Base-by-base conservation (phyloP, 2,113 vertebrate genomes). In the Parus major region DNA sequence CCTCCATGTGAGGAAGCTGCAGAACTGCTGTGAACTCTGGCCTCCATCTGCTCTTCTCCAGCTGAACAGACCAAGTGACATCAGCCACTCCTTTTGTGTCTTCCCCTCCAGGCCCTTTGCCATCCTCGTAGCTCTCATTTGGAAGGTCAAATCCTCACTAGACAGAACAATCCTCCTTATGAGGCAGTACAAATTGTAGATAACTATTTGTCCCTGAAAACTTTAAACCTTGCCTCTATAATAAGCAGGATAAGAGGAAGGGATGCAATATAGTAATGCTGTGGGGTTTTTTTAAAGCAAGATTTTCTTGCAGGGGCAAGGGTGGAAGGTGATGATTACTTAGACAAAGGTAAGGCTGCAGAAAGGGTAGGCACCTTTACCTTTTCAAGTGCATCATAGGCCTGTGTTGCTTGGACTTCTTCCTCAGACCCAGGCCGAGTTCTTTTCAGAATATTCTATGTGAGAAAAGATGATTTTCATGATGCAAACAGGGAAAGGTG, bases 401-500 rank as follows among this genome's bases (percentile, higher is more conserved):
- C 98, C 94, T 98, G 99, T 1, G 99, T 99, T 55, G 99, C 99
- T 75, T 99, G 98, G 20, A 96, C 97, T 52, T 99, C 99, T 86
- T 99, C 99, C 2, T 96, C 82, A 24, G 99, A 99, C 12, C 98
- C 98, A 0, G 98, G 98, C 15, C 94, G 97, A 12, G 99, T 99
- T 97, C 98, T 98, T 95, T 99, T 99, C 96, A 99, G 97, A 82
- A 99, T 99, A 97, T 99, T 99, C 99, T 99, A 95, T 3, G 70
- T 81, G 28, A 86, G 76, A 83, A 52, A 86, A 72, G 10, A 25
- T 12, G 4, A 9, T 89, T 91, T 75, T 83, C 22, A 21, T 42
- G n/a, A 85, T 3, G 41, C 22, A 85, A 49, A 60, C 12, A 69
- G 15, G 56, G 31, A 53, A 93, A 88, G 20, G n/a, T 63, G 21